Conservation (phyloP, 2,888 invertebrate species). For the Hedya salicella region DNA sequence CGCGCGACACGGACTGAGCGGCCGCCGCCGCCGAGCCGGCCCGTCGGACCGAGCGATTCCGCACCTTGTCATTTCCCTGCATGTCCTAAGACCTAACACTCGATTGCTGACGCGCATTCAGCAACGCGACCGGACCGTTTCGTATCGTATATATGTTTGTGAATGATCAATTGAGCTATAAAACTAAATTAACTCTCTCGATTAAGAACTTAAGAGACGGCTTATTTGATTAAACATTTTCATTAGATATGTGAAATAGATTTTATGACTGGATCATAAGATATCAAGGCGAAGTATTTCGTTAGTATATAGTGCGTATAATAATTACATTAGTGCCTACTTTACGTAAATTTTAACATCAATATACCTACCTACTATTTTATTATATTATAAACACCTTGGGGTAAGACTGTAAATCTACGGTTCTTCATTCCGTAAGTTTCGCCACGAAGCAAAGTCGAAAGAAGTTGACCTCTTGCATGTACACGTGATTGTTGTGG, state of each 20-base stretch:
- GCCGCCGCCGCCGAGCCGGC: slow-evolving; percentile 48
- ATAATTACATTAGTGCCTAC: no score
- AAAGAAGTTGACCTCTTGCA: slow-evolving; percentile 31
- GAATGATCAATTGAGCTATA: neutral
- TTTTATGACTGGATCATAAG: no score
- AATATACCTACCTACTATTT: no score
- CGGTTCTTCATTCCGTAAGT: neutral
- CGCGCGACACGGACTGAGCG: slow-evolving; percentile 70
- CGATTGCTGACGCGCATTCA: slow-evolving; percentile 15
- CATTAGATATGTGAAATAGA: no score
- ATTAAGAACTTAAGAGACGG: no score
- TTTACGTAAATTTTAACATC: no score
- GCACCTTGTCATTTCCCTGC: slow-evolving; percentile 32
- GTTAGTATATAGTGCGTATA: no score
- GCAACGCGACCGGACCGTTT: slow-evolving; percentile 8
- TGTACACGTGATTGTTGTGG: slow-evolving; percentile 27
- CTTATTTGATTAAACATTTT: no score
- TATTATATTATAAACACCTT: no score
- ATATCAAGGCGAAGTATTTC: no score
- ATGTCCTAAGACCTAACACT: slow-evolving; percentile 18
- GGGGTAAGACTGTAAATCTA: no score
- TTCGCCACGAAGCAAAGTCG: neutral
- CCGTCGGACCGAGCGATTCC: slow-evolving; percentile 44
- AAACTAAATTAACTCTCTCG: no score
- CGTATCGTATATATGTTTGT: neutral